Evolutionary conservation across 2,888 invertebrate species (phyloP), one percentile per base, ranked within the genome.

Genomic region (Osmoderma eremita): DNA sequence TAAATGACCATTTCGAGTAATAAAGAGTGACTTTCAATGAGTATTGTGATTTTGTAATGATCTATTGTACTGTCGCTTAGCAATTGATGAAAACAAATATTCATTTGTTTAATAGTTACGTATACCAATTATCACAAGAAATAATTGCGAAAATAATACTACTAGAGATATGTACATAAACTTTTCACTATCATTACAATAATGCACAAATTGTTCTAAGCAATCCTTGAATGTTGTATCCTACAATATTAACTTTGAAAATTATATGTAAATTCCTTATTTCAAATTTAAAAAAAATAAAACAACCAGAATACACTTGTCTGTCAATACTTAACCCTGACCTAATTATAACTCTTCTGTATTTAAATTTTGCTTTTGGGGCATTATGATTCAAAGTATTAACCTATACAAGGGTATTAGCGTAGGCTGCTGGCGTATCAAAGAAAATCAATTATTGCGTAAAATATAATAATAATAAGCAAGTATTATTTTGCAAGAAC

Each of bases 401-500:
- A 17, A 61, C 45, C 17, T 12, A 20, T 48, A n/a, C n/a, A 56
- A 41, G 41, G 3, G 4, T 4, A 17, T 53, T 61, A 15, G 41
- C 45, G 48, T 61, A 48, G 58, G 58, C 30, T 30, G 30, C 1
- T 10, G 30, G 30, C 1, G 10, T 30, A 24, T 30, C n/a, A 45
- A 36, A 17, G 58, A 45, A 56, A 61, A 41, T 61, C 45, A 30
- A 15, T 36, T 1, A 12, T 61, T 61, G 17, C 58, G 20, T 30
- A 61, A 53, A 30, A 17, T 38, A 18, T 8, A 45, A 48, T 61
- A n/a, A n/a, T 61, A 17, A 30, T 42, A 58, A 56, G 1, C 22
- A 15, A 42, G 42, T 58, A 42, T 58, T 45, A 45, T 61, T 61
- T 61, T 61, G 58, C 42, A 61, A 61, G 20, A 48, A 30, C 18